Percentiles rank a stretch among this genome's conserved stretches.
phyloP scores from a whole-genome alignment of 2,888 invertebrate species.

The Agrochola litura region DNA sequence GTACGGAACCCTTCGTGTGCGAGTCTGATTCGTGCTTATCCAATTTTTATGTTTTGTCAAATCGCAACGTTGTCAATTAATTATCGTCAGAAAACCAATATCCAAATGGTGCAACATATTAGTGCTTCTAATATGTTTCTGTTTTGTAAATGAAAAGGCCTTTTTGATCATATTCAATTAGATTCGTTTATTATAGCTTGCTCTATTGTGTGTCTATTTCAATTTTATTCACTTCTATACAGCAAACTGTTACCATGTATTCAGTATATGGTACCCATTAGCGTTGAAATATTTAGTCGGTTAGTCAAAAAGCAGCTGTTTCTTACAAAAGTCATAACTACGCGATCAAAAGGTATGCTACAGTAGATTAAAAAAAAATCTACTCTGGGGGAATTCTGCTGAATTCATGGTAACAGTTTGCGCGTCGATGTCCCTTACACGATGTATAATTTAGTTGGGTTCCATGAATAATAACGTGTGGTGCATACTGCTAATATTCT shows the following conservation, averaged over 20 bases:
- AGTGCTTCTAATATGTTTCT: background rate
- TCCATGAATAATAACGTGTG: conserved; percentile 11
- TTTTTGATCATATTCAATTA: background rate
- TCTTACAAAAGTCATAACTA: too few species aligned
- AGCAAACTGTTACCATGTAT: too few species aligned
- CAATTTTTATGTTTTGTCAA: background rate
- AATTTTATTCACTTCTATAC: background rate
- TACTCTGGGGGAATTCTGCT: background rate
- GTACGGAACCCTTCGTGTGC: too few species aligned
- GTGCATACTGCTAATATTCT: conserved; percentile 5
- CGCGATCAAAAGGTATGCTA: background rate
- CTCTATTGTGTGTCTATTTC: background rate
- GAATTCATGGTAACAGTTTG: background rate
- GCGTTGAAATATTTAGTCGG: too few species aligned
- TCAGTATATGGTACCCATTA: too few species aligned
- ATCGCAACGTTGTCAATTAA: background rate
- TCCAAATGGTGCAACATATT: background rate
- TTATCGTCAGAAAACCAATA: background rate
- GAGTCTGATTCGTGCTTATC: too few species aligned
- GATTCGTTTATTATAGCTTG: background rate
- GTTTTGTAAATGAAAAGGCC: background rate
- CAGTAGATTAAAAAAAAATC: background rate
- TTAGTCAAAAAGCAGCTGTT: too few species aligned
- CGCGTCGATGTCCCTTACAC: background rate
- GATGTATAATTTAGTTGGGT: background rate